These are phyloP conservation scores for Protobothrops mucrosquamatus DNA, from an alignment of 2,113 vertebrate species.

Conservation along the genomic window DNA sequence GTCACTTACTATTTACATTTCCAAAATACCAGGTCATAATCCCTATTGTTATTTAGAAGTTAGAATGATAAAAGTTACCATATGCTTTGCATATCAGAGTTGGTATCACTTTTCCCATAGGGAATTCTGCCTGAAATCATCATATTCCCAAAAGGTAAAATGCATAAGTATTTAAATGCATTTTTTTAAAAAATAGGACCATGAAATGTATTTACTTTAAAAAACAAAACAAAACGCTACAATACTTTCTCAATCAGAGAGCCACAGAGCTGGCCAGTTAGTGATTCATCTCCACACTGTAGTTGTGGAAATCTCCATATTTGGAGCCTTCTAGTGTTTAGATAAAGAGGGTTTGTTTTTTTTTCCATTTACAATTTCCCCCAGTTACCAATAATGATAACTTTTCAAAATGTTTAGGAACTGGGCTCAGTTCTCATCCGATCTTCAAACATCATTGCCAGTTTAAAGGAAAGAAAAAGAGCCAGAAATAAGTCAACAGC, in stretches of 20 bases:
- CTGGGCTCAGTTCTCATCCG: conserved; percentile 58
- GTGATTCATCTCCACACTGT: conserved; percentile 62
- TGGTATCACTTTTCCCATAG: conserved; percentile 84
- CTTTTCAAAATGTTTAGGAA: conserved; percentile 18
- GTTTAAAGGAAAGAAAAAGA: conserved; percentile 69
- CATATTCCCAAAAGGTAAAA: conserved; percentile 82
- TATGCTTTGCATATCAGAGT: conserved; percentile 85
- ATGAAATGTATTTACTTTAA: conserved; percentile 72
- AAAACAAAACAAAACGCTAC: conserved; percentile 48
- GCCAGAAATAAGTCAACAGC: conserved; percentile 68
- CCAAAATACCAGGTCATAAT: conserved; percentile 83
- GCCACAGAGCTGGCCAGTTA: conserved; percentile 58
- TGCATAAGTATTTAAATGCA: conserved; percentile 78
- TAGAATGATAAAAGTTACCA: conserved; percentile 81
- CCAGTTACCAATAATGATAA: conserved; percentile 66
- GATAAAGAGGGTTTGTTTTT: conserved; percentile 60
- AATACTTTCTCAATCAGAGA: conserved; percentile 69
- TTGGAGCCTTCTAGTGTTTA: conserved; percentile 73
- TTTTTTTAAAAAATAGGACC: conserved; percentile 69
- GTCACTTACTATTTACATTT: conserved; percentile 81
- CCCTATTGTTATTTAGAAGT: conserved; percentile 74
- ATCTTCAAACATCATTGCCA: conserved; percentile 65
- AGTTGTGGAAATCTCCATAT: conserved; percentile 39
- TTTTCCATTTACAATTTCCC: conserved; percentile 54
- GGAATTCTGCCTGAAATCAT: conserved; percentile 82